Evolutionary conservation across 2,797 vertebrate species (phyloP), one percentile per base, ranked within the genome.

Genomic region (Valencia hispanica): DNA sequence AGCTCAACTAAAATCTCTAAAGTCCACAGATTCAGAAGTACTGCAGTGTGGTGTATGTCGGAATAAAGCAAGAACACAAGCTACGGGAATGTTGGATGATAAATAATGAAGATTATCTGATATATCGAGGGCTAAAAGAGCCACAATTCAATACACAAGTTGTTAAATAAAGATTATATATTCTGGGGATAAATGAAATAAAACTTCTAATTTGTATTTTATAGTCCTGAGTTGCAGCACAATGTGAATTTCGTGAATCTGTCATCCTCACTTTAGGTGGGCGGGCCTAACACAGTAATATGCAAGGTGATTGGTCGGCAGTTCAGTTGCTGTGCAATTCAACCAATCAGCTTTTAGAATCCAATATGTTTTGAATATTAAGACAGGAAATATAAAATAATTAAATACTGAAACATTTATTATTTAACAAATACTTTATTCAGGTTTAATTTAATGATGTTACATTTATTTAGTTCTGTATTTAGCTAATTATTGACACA

Each of bases 101-200:
- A 36, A 65, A 22, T 65, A 65, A 65, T 6, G 61, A 65, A 25
- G 34, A 39, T 65, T 43, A 68, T 45, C 6, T 1, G 1, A 45
- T 18, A 45, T 45, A 45, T 68, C 41, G 65, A 45, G 65, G 41
- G 65, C 65, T 25, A 68, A 68, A 68, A 45, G 39, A 17, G 65
- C 65, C 65, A 68, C 65, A 27, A 45, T 45, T 68, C 65, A 68
- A 68, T 68, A 27, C 41, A 18, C 41, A 68, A 45, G 39, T 27
- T 68, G 22, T 45, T n/a, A 68, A 45, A 68, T n/a, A 68, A 68
- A 45, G 17, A 68, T 43, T 45, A 43, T 45, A 30, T 27, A 27
- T n/a, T n/a, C n/a, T n/a, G 5, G 3, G 3, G 25, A 45, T 43
- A 18, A 68, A 9, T 14, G 22, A 45, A 68, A 30, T n/a, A 27